Base-by-base conservation (phyloP, 2,888 invertebrate species). In the Eristalinus aeneus region DNA sequence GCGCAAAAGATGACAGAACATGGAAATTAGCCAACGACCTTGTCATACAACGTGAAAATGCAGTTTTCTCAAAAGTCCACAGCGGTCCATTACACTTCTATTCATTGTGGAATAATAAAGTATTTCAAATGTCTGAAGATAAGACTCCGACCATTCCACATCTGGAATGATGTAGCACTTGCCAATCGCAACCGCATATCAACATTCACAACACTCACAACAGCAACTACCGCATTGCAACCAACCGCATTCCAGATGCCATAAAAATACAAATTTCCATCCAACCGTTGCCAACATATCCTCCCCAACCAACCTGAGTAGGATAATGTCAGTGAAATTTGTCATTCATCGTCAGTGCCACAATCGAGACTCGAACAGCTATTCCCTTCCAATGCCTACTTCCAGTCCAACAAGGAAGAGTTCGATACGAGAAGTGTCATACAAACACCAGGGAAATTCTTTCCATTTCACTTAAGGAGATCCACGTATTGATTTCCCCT, bases 401-500 rank as follows among this genome's bases (percentile, higher is more conserved):
- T 73, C 61, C 60, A 79, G 54, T 73, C 63, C 31, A 34, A 61
- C 53, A 54, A 12, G 60, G 56, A 61, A 67, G 36, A 10, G 39
- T 39, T 60, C 58, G 39, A n/a, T 5, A 56, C 23, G 16, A n/a
- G 36, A 60, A 46, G 10, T 60, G 20, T 58, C 20, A 71, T 27
- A 39, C 71, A 9, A 46, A 10, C 31, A 20, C 9, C 22, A 23
- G 23, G 56, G 56, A 56, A 56, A 5, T 56, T 56, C n/a, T 53
- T 73, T 64, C 65, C 34, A 60, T 46, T 61, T 67, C 46, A 61
- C 56, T 75, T 64, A 16, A 34, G 64, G 75, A 75, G 60, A 82
- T 22, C 39, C 54, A 22, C 61, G 32, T 76, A 82, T 82, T 63
- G 82, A 76, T 82, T 83, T 83, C 68, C 56, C 77, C 77, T 27